Evolutionary conservation across 2,797 vertebrate species (phyloP), one percentile per base, ranked within the genome.

Genomic region (Eulemur rubriventer): DNA sequence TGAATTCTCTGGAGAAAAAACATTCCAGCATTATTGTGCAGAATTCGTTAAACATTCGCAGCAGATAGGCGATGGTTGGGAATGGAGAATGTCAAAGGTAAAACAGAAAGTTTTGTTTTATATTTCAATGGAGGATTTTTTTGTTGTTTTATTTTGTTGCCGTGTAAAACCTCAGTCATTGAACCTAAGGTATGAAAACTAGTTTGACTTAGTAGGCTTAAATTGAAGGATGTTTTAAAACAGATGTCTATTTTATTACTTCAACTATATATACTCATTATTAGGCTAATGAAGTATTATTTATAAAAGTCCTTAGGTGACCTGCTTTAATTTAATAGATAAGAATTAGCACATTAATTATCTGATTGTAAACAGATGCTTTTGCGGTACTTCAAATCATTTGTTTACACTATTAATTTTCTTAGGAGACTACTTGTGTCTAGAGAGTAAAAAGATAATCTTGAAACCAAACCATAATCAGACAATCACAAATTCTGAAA

Each of bases 71-170:
- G 99, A 99, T 94, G 98, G 97, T 7, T 99, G 99, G 99, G 98
- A 99, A 89, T 99, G 99, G 99, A 99, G 88, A 98, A 95, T 93
- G 65, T 97, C 98, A 96, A 98, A 99, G 98, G 99, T 99, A 98
- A 97, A 82, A 12, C 28, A 84, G 38, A 57, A 4, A 13, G 82
- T 95, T 85, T 91, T 83, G 79, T 78, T 82, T 96, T 22, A 57
- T 76, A n/a, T 93, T 90, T 92, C 28, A 48, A 7, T 84, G 30
- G 18, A 80, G 7, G 4, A 20, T 52, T 72, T 65, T 91, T 48
- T 81, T 70, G 78, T 59, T 48, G 52, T 67, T 89, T 78, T 93
- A 33, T 35, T 79, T 79, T 38, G 18, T 59, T 52, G 6, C 41
- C 28, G 2, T 86, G 16, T 93, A 91, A 96, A 96, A 78, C 26